Conservation (phyloP, 2,797 vertebrate species). For the Brachyrhaphis roseni region DNA sequence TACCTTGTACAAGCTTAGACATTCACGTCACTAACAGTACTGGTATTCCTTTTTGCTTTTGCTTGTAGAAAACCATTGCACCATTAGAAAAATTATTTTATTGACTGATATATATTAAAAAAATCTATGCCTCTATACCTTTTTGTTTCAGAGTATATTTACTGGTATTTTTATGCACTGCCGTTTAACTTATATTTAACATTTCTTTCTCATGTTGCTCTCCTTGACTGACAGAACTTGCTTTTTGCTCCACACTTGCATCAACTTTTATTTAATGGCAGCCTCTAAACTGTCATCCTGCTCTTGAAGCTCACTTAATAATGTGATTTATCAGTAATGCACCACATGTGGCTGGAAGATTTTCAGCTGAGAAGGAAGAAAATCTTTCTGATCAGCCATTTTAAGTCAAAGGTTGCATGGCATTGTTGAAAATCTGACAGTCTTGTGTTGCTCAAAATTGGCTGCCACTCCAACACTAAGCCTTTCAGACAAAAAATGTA, state of each 20-base stretch:
- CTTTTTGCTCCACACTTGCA: slow-evolving; percentile 36
- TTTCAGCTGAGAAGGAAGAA: slow-evolving; percentile 29
- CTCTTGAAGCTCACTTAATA: slow-evolving; percentile 37
- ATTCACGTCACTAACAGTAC: not conserved
- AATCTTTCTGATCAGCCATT: slow-evolving; percentile 38
- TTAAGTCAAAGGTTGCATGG: slow-evolving; percentile 37
- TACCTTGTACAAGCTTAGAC: not conserved
- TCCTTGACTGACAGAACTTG: slow-evolving; percentile 23
- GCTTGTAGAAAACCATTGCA: not conserved
- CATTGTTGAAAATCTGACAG: slow-evolving; percentile 33
- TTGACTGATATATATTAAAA: not conserved
- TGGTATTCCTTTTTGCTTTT: not conserved
- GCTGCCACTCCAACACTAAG: slow-evolving; percentile 36
- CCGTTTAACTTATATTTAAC: not conserved
- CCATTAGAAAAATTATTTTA: not conserved
- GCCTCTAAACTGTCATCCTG: slow-evolving; percentile 31
- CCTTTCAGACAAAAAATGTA: slow-evolving; percentile 19
- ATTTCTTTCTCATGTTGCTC: slow-evolving; percentile 5
- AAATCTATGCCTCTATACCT: not conserved
- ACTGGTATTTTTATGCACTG: not conserved
- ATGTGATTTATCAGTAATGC: slow-evolving; percentile 53
- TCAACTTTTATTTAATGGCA: slow-evolving; percentile 41
- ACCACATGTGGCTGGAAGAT: slow-evolving; percentile 40
- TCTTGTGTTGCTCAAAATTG: slow-evolving; percentile 31
- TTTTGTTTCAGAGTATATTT: not conserved